These are phyloP conservation scores for rat (Rattus norvegicus) DNA, from an alignment of 2,113 vertebrate genomes.

Conservation along the genomic window DNA sequence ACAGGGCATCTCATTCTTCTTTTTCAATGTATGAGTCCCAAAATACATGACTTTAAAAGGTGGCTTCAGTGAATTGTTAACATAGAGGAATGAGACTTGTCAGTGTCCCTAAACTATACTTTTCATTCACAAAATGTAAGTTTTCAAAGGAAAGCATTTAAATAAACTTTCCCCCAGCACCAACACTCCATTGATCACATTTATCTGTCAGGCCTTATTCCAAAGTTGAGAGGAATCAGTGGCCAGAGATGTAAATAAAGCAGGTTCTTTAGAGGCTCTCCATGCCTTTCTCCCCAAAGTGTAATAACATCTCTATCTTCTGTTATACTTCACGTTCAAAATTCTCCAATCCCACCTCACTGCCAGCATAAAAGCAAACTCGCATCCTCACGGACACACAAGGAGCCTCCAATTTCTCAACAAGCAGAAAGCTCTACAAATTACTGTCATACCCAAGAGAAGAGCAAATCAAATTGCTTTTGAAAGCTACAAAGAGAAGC, in stretches of 20 bases:
- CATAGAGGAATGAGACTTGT: neutral
- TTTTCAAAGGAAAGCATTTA: constrained; percentile 62
- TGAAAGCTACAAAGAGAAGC: constrained; percentile 79
- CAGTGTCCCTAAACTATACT: constrained; percentile 40
- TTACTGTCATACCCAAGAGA: constrained; percentile 64
- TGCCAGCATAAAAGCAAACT: constrained; percentile 28
- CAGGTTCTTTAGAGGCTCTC: neutral
- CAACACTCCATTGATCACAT: constrained; percentile 12
- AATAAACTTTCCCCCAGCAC: neutral
- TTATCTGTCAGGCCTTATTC: neutral
- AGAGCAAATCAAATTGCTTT: constrained; percentile 79
- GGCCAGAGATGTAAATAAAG: constrained; percentile 32
- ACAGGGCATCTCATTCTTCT: neutral
- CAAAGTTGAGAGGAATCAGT: constrained; percentile 46
- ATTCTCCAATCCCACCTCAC: neutral
- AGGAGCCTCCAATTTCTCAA: constrained; percentile 57
- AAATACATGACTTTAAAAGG: constrained; percentile 30
- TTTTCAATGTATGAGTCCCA: neutral
- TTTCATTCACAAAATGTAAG: constrained; percentile 59
- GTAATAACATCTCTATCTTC: neutral
- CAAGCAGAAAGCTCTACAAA: constrained; percentile 67
- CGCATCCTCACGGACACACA: constrained; percentile 22
- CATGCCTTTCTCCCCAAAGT: constrained; percentile 12
- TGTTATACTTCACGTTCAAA: constrained; percentile 27
- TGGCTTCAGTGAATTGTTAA: neutral